phyloP scores from a whole-genome alignment of 2,797 vertebrate genomes.

The Netta rufina region DNA sequence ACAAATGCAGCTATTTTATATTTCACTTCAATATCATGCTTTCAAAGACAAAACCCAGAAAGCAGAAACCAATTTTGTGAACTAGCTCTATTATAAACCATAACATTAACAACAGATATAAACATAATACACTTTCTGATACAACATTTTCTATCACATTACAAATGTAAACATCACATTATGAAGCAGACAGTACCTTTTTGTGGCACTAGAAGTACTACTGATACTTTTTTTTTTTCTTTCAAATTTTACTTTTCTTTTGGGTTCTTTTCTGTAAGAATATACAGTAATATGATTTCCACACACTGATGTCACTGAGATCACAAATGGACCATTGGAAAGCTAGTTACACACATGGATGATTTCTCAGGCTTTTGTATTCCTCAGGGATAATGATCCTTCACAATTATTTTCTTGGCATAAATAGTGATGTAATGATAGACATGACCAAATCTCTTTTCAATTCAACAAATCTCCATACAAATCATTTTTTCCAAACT shows the following conservation, averaged over 20 bases:
- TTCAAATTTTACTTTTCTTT: background rate
- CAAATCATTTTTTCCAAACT: background rate
- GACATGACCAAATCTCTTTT: background rate
- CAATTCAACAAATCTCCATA: background rate
- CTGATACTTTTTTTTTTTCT: background rate
- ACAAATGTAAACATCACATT: background rate
- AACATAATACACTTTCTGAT: background rate
- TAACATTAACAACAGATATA: background rate
- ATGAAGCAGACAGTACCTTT: background rate
- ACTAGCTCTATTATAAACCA: background rate
- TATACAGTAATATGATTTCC: background rate
- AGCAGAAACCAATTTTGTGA: background rate
- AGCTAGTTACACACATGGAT: background rate
- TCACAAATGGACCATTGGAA: background rate
- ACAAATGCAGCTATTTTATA: background rate
- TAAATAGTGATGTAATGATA: background rate
- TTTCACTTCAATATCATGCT: background rate
- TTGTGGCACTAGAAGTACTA: background rate
- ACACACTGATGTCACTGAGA: background rate
- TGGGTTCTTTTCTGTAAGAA: background rate
- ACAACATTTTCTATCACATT: background rate
- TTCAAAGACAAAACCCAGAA: background rate
- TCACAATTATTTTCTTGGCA: constrained; percentile 20
- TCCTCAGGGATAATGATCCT: background rate
- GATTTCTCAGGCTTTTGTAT: constrained; percentile 10